Evolutionary conservation across 1,140 invertebrate species (phyloP), one percentile per base, ranked within the genome.

Genomic region (Listronotus oregonensis): DNA sequence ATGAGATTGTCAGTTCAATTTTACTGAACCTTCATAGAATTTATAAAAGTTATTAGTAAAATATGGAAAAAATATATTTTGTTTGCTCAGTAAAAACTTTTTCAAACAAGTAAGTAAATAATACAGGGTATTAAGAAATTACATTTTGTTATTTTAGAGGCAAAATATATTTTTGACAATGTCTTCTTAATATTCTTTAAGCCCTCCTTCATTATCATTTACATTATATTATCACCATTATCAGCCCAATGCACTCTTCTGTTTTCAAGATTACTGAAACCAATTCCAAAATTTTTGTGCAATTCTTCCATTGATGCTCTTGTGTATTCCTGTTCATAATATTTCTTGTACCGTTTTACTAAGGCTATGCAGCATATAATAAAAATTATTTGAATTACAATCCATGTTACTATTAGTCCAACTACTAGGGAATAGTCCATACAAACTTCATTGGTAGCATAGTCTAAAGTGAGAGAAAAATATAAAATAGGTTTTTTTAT

Each of bases 261-360:
- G 31, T 68, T 72, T 12, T 78, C 76, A 39, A 78, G 63, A 64
- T 77, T 78, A 49, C 74, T 77, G 40, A 71, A 71, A 21, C 77
- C 75, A 11, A 78, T 57, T 7, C 75, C 77, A 67, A 79, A 79
- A 69, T 78, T 78, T 68, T 76, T 77, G 51, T 79, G 71, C 7
- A 78, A 60, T 46, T 77, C 73, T 66, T 79, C 75, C 37, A 77
- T 56, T 0, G 75, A 73, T 39, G 75, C 68, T 18, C 61, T 67
- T n/a, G 66, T 67, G 44, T 70, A 75, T 52, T 74, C 69, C 32
- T 77, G 61, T 46, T 77, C 63, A 46, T 78, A 79, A 70, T 75
- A 64, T 55, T 70, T 73, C 55, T 75, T 78, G 57, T 79, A 79
- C 40, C 70, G 70, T 15, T 71, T 62, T 6, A 78, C 69, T 14